Conservation (phyloP, 2,113 vertebrate species). For the Dendrocopos noguchii region DNA sequence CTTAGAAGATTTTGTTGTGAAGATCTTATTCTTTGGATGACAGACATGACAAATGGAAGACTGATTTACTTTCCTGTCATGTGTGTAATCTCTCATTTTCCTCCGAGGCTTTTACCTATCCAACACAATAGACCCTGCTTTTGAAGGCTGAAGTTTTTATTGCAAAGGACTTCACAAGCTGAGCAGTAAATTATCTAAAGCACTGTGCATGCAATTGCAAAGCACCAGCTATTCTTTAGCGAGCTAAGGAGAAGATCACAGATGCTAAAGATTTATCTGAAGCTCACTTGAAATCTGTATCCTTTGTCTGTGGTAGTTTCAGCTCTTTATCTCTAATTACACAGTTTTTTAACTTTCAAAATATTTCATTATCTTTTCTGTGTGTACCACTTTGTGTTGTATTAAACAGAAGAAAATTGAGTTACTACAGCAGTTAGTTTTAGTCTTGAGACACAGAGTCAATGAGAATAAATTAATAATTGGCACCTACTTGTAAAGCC, state of each 20-base stretch:
- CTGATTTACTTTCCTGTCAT: not conserved
- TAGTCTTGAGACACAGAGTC: not conserved
- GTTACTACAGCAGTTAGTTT: not conserved
- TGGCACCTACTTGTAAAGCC: not conserved
- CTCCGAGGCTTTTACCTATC: not conserved
- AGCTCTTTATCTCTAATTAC: not conserved
- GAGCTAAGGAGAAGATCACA: not conserved
- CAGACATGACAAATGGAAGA: not conserved
- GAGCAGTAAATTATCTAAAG: slow-evolving; percentile 4
- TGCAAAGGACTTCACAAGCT: not conserved
- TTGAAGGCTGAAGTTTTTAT: not conserved
- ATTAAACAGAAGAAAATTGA: not conserved
- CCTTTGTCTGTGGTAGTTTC: not conserved
- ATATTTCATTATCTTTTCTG: not conserved
- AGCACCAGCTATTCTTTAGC: not conserved
- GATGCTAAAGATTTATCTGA: not conserved
- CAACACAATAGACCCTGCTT: not conserved
- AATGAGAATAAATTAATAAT: not conserved
- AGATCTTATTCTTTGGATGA: not conserved
- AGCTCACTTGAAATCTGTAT: not conserved
- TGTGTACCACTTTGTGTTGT: not conserved
- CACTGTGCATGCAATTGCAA: not conserved
- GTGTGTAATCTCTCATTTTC: not conserved
- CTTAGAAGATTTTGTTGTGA: not conserved
- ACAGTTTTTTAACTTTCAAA: not conserved